Evolutionary conservation across 2,113 vertebrate species (phyloP), one percentile per base, ranked within the genome.

Genomic region (Pluvianellus socialis): DNA sequence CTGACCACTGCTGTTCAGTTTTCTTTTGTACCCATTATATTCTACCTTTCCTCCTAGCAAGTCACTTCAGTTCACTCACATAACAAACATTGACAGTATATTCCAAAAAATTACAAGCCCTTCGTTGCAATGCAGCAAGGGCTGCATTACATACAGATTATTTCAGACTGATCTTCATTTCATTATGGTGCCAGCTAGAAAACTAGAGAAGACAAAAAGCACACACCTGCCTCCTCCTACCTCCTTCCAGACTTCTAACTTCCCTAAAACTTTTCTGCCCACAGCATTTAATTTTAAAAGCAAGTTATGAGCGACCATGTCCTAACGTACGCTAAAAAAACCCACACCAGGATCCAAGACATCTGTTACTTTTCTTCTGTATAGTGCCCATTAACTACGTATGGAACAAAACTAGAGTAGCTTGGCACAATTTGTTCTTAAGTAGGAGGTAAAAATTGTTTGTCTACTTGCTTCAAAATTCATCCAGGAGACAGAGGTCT

Each of bases 161-260:
- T 70, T 91, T 71, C 12, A 80, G 27, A 6, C 28, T 52, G 10
- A 55, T 79, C 55, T 66, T 28, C 4, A 28, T 28, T 83, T 85
- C 55, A 20, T 50, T 76, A 33, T 19, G 12, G 4, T 9, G 6
- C 16, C 67, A 83, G 35, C 45, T 61, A 73, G 52, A 80, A 86
- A 88, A 79, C 14, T 4, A 67, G 75, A 86, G 75, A 9, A 80
- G 70, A 77, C 80, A 92, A 53, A 86, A 94, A 84, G 62, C 28
- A 85, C 66, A 58, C 55, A 84, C 45, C 92, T 96, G 80, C 81
- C 52, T 24, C 89, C 76, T 94, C 93, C 93, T 44, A 88, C 91
- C 21, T 79, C 47, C 74, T 94, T 94, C 83, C 62, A 91, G 32
- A 76, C 53, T 86, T 82, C 2, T 20, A 92, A 82, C 49, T 82